Evolutionary conservation across 2,797 vertebrate species (phyloP).

Genomic region (Crotalus adamanteus): DNA sequence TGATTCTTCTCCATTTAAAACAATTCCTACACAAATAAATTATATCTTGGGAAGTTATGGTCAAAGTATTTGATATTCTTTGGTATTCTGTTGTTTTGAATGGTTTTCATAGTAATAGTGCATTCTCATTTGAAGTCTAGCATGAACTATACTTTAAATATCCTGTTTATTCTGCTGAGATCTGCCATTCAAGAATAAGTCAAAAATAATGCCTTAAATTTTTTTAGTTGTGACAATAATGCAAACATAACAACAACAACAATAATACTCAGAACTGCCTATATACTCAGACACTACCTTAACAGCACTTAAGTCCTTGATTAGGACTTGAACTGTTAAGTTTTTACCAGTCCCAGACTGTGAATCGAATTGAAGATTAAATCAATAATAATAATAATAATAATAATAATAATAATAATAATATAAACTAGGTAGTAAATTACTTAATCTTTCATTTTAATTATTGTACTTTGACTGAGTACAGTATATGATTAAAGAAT

Average conservation of each 20-base stretch:
- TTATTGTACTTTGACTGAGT: neutral
- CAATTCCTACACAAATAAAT: neutral
- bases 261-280: too few relatives aligned
- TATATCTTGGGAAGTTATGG: neutral
- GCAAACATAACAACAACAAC: too few relatives aligned
- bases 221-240: neutral
- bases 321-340: too few relatives aligned
- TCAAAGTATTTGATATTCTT: neutral
- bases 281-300: too few relatives aligned
- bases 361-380: too few relatives aligned
- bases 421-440: neutral
- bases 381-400: too few relatives aligned
- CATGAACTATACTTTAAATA: neutral
- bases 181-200: neutral
- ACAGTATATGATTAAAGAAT: neutral
- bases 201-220: neutral
- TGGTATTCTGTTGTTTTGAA: neutral
- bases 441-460: neutral
- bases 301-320: too few relatives aligned
- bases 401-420: too few relatives aligned
- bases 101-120: neutral
- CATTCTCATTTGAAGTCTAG: neutral
- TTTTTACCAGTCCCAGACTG: too few relatives aligned
- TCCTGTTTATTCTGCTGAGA: neutral
- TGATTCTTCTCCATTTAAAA: neutral